Evolutionary conservation across 2,797 vertebrate species (phyloP).

Genomic region (Coregonus suidteri): DNA sequence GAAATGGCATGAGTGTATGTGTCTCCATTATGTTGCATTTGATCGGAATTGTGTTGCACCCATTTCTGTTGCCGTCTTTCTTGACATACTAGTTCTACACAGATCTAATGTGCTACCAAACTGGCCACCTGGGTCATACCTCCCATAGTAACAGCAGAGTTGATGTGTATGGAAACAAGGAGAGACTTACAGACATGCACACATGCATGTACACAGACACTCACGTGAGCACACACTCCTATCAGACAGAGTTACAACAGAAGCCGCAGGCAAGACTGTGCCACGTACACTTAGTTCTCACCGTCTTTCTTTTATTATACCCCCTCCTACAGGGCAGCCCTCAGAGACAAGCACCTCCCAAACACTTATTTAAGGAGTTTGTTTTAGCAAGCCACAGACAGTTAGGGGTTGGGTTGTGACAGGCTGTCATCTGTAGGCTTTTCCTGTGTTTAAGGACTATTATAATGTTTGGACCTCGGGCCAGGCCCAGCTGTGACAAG

Average conservation of each 20-base stretch:
- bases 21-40: not conserved
- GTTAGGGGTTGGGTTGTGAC: conserved; percentile 54
- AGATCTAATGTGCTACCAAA: too few relatives aligned
- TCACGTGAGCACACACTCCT: conserved; percentile 27
- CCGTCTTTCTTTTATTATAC: conserved; percentile 68
- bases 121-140: too few relatives aligned
- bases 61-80: not conserved
- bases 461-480: conserved; percentile 66
- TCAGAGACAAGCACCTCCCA: conserved; percentile 68
- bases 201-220: conserved; percentile 18
- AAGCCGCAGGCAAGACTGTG: conserved; percentile 58
- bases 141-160: not conserved
- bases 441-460: conserved; percentile 70
- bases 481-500: conserved; percentile 38
- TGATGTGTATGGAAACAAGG: too few relatives aligned
- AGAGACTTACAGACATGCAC: not conserved
- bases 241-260: conserved; percentile 40
- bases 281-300: conserved; percentile 68
- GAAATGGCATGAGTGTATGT: not conserved
- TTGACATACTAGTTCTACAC: too few relatives aligned
- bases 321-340: conserved; percentile 67
- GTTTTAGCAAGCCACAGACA: conserved; percentile 59
- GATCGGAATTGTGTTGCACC: not conserved
- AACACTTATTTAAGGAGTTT: conserved; percentile 68
- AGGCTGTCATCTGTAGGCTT: conserved; percentile 68